Evolutionary conservation across 2,888 invertebrate species (phyloP).

Genomic region (Ceramica pisi): DNA sequence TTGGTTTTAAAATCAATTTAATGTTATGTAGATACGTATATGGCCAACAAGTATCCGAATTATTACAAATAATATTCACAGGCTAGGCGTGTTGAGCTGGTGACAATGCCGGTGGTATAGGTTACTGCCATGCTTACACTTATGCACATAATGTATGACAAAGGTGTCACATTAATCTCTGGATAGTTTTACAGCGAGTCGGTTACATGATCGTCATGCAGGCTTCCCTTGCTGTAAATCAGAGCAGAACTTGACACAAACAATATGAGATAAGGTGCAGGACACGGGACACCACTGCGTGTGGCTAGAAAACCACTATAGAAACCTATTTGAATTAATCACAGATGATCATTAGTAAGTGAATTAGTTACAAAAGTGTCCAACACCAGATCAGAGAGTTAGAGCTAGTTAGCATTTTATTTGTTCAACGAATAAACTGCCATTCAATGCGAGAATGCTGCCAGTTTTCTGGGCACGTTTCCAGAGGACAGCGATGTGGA

Average conservation of each 20-base stretch:
- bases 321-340: background rate
- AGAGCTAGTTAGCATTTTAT: no score
- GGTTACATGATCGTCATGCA: conserved; percentile 6
- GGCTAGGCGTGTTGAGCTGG: background rate
- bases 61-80: background rate
- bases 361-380: no score
- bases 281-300: background rate
- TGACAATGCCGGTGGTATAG: background rate
- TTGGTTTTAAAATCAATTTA: background rate
- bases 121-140: background rate
- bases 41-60: background rate
- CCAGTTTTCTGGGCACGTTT: no score
- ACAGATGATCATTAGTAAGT: background rate
- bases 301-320: background rate
- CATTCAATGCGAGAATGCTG: no score
- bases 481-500: no score
- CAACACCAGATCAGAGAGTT: no score
- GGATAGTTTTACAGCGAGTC: conserved; percentile 19
- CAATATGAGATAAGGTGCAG: background rate
- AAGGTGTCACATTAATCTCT: background rate
- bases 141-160: background rate
- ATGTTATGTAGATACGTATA: background rate
- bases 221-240: conserved; percentile 27
- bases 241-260: conserved; percentile 44
- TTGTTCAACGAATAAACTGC: no score